Conservation (phyloP, 1,140 invertebrate genomes). For the Bombus impatiens region DNA sequence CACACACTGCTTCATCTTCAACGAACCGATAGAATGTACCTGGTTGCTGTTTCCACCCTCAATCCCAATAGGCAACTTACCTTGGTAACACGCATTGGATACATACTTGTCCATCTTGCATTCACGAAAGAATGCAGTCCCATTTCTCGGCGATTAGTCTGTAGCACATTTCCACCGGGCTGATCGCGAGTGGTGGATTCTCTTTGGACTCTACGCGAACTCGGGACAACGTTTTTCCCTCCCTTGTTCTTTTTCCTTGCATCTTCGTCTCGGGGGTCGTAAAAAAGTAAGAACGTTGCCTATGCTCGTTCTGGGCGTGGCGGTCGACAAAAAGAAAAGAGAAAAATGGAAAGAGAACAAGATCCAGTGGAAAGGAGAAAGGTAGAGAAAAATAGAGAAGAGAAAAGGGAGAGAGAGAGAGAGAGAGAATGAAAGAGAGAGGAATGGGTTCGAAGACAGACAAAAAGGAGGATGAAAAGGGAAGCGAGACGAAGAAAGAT, state of each 20-base stretch:
- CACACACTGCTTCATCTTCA: background rate
- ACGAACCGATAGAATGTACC: background rate
- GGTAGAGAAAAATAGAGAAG: background rate
- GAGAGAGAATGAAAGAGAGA: background rate
- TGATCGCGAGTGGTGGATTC: background rate
- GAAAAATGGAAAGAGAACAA: background rate
- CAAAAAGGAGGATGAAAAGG: constrained; percentile 35
- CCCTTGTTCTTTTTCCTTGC: background rate
- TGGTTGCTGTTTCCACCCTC: background rate
- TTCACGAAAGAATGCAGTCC: background rate
- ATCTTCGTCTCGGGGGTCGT: background rate
- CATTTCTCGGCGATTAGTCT: background rate
- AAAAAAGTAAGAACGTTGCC: constrained; percentile 37
- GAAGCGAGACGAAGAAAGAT: background rate
- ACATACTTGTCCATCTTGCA: background rate
- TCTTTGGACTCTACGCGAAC: background rate
- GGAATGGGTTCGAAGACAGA: constrained; percentile 24
- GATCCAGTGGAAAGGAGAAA: background rate
- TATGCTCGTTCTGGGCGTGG: constrained; percentile 45
- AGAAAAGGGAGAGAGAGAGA: background rate
- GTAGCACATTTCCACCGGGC: background rate
- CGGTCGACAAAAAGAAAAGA: background rate
- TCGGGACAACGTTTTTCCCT: background rate
- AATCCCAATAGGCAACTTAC: background rate
- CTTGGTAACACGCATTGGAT: background rate